Conservation (phyloP, 2,888 invertebrate genomes). For the Strigamia maritima region DNA sequence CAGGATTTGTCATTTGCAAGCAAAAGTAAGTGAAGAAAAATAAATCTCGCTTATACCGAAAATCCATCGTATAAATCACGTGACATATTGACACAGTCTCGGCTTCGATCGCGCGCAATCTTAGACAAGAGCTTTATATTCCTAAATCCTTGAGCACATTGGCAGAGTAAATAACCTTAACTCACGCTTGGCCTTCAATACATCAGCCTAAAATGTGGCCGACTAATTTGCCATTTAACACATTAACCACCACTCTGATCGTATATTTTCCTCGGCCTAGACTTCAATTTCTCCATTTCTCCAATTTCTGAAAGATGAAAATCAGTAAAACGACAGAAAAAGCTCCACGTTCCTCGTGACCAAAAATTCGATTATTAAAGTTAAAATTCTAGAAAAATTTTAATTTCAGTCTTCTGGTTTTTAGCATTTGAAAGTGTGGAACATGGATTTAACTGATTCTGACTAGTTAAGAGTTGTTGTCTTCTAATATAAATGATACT, state of each 20-base stretch:
- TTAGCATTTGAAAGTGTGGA: too few species aligned
- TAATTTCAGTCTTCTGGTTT: too few species aligned
- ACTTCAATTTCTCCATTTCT: not conserved
- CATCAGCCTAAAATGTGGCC: slow-evolving; percentile 18
- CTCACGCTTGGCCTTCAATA: slow-evolving; percentile 21
- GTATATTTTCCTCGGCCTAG: not conserved
- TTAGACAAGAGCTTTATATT: slow-evolving; percentile 32
- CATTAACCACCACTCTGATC: not conserved
- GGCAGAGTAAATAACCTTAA: slow-evolving; percentile 30
- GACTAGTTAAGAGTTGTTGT: too few species aligned
- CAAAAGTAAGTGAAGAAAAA: not conserved
- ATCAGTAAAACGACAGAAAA: too few species aligned
- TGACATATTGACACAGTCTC: slow-evolving; percentile 32
- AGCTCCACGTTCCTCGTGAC: too few species aligned
- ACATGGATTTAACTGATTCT: too few species aligned
- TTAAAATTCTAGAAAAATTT: too few species aligned
- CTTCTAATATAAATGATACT: too few species aligned
- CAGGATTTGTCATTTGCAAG: not conserved
- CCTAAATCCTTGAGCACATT: slow-evolving; percentile 32
- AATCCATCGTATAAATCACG: slow-evolving; percentile 18
- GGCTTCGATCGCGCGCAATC: slow-evolving; percentile 21
- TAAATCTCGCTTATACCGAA: not conserved
- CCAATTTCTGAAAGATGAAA: not conserved
- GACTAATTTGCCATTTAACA: slow-evolving; percentile 30
- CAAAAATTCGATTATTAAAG: too few species aligned